Conservation (phyloP, 2,888 invertebrate species). For the Abrostola tripartita region DNA sequence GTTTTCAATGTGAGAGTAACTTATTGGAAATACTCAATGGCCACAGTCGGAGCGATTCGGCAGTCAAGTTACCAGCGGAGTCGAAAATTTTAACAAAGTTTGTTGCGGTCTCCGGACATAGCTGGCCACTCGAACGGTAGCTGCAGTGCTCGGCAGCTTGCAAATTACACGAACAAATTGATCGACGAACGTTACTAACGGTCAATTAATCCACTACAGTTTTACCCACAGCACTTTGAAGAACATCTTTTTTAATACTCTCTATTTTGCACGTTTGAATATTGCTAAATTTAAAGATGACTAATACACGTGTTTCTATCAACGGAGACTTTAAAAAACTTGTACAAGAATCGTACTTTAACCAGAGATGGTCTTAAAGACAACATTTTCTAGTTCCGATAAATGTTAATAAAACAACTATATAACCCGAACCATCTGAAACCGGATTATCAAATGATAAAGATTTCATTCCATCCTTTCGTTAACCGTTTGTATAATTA, state of each 20-base stretch:
- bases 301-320: background rate
- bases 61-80: constrained; percentile 66
- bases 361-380: background rate
- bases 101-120: constrained; percentile 71
- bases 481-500: too few relatives aligned
- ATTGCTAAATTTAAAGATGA: background rate
- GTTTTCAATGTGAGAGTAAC: constrained; percentile 44
- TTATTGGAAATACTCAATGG: constrained; percentile 54
- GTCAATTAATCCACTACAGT: constrained; percentile 22
- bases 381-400: background rate
- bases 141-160: constrained; percentile 46
- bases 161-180: constrained; percentile 51
- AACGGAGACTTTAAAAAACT: background rate
- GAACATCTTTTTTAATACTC: constrained; percentile 2
- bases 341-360: background rate
- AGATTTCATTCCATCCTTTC: background rate
- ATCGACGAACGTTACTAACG: constrained; percentile 29
- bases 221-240: constrained; percentile 6
- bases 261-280: background rate
- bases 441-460: background rate
- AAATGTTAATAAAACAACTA: background rate
- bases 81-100: constrained; percentile 74
- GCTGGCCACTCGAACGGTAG: constrained; percentile 68
- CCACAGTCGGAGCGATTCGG: constrained; percentile 48
- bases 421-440: background rate